Evolutionary conservation across 2,888 invertebrate genomes (phyloP).

Genomic region (Archips xylosteana): DNA sequence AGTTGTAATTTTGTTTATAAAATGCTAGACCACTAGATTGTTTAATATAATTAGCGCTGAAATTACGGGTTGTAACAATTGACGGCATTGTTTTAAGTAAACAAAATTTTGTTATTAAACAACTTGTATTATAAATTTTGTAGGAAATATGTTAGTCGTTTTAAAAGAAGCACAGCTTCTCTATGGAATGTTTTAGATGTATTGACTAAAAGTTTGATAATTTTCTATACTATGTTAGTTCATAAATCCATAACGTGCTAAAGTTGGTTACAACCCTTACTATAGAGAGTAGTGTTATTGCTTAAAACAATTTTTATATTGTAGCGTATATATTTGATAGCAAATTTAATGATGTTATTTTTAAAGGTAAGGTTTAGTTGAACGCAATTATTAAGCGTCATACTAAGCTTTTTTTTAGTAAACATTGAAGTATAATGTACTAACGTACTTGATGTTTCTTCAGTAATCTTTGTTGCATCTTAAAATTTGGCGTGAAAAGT

Average conservation of each 20-base stretch:
- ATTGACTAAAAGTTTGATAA: constrained; percentile 4
- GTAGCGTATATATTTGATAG: constrained; percentile 67
- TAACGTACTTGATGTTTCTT: constrained; percentile 7
- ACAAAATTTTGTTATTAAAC: not conserved
- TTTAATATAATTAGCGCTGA: constrained; percentile 49
- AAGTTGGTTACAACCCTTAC: constrained; percentile 53
- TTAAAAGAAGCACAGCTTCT: constrained; percentile 28
- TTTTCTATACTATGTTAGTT: constrained; percentile 16
- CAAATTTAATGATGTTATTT: constrained; percentile 68
- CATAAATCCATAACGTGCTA: constrained; percentile 6
- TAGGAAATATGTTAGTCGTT: constrained; percentile 11
- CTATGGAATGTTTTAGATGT: constrained; percentile 16
- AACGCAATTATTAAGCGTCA: constrained; percentile 62
- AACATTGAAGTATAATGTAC: constrained; percentile 30
- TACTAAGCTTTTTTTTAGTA: constrained; percentile 57
- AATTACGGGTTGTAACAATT: constrained; percentile 34
- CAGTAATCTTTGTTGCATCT: not conserved
- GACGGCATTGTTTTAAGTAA: constrained; percentile 11
- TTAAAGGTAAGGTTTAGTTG: constrained; percentile 61
- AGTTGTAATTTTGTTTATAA: constrained; percentile 53
- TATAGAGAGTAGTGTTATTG: constrained; percentile 57
- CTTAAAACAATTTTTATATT: constrained; percentile 63
- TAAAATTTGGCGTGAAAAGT: not conserved
- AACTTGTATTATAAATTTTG: constrained; percentile 5
- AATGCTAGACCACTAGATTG: constrained; percentile 58